A percentile compares a stretch with the other conserved stretches of the same genome.
Conservation (phyloP, 2,113 vertebrate genomes). For the Seriola rivoliana region DNA sequence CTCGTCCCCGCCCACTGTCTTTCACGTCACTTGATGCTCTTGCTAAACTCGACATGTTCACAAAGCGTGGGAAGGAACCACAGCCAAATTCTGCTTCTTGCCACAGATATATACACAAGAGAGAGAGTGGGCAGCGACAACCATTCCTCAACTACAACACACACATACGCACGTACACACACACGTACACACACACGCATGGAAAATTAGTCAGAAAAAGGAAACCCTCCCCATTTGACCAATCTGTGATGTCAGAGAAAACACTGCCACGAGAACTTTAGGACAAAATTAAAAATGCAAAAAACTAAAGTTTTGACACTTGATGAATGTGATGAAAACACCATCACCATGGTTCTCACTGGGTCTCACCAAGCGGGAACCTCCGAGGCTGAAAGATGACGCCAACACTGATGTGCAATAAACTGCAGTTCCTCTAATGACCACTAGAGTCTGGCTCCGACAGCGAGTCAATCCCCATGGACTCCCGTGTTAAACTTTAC, state of each 20-base stretch:
- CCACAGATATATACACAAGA: slow-evolving; percentile 37
- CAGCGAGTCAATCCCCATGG: too few species aligned
- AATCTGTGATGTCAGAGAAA: not conserved
- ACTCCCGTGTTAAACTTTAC: too few species aligned
- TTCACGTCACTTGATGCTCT: slow-evolving; percentile 50
- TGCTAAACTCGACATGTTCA: slow-evolving; percentile 59
- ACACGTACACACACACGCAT: not conserved
- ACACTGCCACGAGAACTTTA: not conserved
- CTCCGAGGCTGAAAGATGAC: too few species aligned
- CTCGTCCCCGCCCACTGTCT: slow-evolving; percentile 10
- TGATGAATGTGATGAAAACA: not conserved
- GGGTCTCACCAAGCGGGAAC: too few species aligned
- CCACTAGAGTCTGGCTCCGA: too few species aligned
- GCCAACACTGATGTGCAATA: too few species aligned
- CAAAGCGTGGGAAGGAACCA: slow-evolving; percentile 63
- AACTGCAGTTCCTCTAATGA: too few species aligned
- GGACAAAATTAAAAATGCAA: not conserved
- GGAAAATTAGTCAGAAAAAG: not conserved
- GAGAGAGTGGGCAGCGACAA: slow-evolving; percentile 34
- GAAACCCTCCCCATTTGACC: not conserved
- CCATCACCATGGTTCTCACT: too few species aligned
- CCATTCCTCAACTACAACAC: slow-evolving; percentile 2
- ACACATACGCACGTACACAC: not conserved
- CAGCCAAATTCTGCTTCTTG: slow-evolving; percentile 69
- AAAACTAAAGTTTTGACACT: not conserved